Evolutionary conservation across 2,888 invertebrate genomes (phyloP), one percentile per base, ranked within the genome.

Genomic region (Timandra comae): DNA sequence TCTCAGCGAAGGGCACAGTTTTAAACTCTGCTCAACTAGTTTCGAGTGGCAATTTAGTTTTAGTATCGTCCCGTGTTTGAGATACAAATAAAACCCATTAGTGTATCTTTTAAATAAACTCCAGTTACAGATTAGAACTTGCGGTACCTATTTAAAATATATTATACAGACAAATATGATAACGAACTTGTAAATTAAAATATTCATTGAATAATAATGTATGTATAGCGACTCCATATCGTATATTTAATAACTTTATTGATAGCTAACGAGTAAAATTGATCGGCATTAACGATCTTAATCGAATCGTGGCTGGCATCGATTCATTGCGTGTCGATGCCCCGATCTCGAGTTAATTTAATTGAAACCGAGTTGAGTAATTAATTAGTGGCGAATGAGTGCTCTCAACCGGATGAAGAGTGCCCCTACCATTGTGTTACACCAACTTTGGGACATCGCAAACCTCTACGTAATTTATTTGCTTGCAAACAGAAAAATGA

Each of bases 341-440:
- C 69, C 73, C 72, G 71, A 69, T 74, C 74, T 65, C 68, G 69
- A 78, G 75, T 76, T 80, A 80, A 84, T 80, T 81, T 78, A 79
- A 85, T 84, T 82, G 79, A 82, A 77, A 79, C 73, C 67, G 75
- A 82, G 79, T 81, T 71, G 70, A 69, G 77, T 82, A 84, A 84
- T 84, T 84, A 85, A 85, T 85, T 84, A 82, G 79, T 72, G 75
- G 75, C 66, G 73, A 80, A 78, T 69, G 74, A 72, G 73, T 72
- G 78, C 76, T 79, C 76, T 77, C 70, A 69, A 69, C 53, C 64
- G 69, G 72, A 73, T 75, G 74, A 68, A 65, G 63, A 58, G 59
- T 50, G 57, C 60, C 61, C 57, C 62, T 58, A 53, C 55, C 38
- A 56, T 53, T 56, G 56, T 72, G 74, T 77, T 75, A 76, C 71